phyloP scores from a whole-genome alignment of 1,140 invertebrate species.

The Pseudomyrmex cubaensis region DNA sequence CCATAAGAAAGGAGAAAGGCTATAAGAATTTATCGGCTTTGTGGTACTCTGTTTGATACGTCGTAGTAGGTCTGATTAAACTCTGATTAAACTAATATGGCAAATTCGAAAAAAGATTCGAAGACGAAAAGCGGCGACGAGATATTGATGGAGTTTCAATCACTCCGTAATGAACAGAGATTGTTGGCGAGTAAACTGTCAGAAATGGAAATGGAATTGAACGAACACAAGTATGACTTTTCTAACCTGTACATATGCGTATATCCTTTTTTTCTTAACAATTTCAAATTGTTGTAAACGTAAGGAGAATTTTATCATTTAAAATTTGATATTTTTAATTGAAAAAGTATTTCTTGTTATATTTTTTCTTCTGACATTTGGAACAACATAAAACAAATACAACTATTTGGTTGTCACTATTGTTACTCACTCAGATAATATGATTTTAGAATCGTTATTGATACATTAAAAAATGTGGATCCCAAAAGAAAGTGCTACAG shows the following conservation, averaged over 20 bases:
- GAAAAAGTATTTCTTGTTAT: background rate
- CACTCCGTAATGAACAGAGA: slow-evolving; percentile 94
- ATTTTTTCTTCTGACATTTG: background rate
- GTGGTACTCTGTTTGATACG: background rate
- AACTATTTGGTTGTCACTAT: background rate
- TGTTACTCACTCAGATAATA: background rate
- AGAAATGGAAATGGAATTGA: slow-evolving; percentile 96
- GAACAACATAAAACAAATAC: background rate
- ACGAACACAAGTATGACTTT: slow-evolving; percentile 95
- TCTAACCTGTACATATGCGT: slow-evolving; percentile 69
- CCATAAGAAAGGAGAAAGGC: too few relatives aligned
- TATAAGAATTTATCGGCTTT: too few relatives aligned
- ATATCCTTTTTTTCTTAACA: background rate
- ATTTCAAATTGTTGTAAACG: slow-evolving; percentile 5
- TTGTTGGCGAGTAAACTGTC: slow-evolving; percentile 93
- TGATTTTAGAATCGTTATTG: slow-evolving; percentile 95
- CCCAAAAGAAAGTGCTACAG: slow-evolving; percentile 95
- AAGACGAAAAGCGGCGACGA: slow-evolving; percentile 88
- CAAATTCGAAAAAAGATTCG: slow-evolving; percentile 67
- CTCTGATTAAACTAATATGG: slow-evolving; percentile 74
- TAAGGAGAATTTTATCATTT: background rate
- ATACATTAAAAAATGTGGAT: slow-evolving; percentile 95
- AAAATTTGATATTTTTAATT: background rate
- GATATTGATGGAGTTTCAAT: slow-evolving; percentile 94
- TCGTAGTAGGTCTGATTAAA: slow-evolving; percentile 24